Evolutionary conservation across 2,113 vertebrate species (phyloP), one percentile per base, ranked within the genome.

Genomic region (Pionites leucogaster): DNA sequence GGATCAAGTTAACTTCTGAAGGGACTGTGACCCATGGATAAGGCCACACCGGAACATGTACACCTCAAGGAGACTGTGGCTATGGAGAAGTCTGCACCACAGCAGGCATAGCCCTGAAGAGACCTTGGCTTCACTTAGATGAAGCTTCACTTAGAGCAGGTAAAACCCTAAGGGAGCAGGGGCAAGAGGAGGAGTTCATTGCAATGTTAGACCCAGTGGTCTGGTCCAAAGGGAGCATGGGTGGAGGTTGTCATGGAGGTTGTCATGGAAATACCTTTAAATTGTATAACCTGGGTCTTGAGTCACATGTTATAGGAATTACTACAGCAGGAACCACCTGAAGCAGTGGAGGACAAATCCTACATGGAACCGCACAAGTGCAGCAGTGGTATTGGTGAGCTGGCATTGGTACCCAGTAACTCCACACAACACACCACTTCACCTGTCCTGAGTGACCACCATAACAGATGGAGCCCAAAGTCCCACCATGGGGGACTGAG

Each of bases 181-280:
- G 53, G 18, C 20, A 55, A 63, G 35, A 10, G 41, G 25, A 63
- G 17, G n/a, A 71, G 22, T 28, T 49, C 8, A 20, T 19, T 64
- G 27, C 17, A 42, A 11, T 44, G 31, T 12, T 37, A 57, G 57
- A 37, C 14, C 23, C 18, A 71, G 23, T 64, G 31, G 15, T 44
- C 72, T 35, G 57, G 14, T 35, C 33, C 22, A 35, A 35, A 64
- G 27, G 42, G 25, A 19, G 7, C 7, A n/a, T 27, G 2, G 17
- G 4, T 41, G 0, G 0, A 47, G 19, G 8, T 12, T 69, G 24
- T 27, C 41, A 31, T 41, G 0, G 0, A 35, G 19, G 14, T 12
- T 69, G 24, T 27, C 31, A 35, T 55, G 55, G 55, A 70, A 90
- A 37, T 49, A 27, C 47, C 35, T 59, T 59, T 35, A 35, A 24